Percentiles rank a stretch among this genome's conserved stretches.
These are phyloP conservation scores for Heliconius nattereri DNA, from an alignment of 1,140 invertebrate genomes.

Conservation along the genomic window DNA sequence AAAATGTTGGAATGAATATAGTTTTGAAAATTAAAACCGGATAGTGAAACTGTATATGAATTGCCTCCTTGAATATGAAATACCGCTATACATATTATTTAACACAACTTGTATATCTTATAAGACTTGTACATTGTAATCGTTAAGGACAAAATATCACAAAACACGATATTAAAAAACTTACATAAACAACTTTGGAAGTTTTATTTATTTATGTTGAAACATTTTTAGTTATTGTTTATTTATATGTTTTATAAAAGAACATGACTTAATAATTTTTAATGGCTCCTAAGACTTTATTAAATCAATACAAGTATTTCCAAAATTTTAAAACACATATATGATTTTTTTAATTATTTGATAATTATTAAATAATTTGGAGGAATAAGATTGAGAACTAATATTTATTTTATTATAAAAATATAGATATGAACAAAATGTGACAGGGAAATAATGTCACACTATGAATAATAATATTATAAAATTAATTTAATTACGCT, in stretches of 20 bases:
- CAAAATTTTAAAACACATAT: too few species aligned
- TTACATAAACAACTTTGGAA: constrained; percentile 53
- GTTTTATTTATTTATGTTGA: constrained; percentile 37
- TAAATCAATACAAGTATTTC: too few species aligned
- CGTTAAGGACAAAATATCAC: constrained; percentile 68
- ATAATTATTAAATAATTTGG: too few species aligned
- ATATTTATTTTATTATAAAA: too few species aligned
- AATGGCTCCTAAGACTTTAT: too few species aligned
- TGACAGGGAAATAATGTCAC: too few species aligned
- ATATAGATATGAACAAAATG: too few species aligned
- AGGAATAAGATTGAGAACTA: too few species aligned
- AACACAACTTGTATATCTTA: constrained; percentile 63
- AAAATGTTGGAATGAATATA: constrained; percentile 49
- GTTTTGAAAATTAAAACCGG: constrained; percentile 50
- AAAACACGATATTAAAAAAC: constrained; percentile 68
- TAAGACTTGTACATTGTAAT: constrained; percentile 75
- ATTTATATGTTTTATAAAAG: neutral
- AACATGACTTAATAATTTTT: too few species aligned
- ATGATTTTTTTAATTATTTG: too few species aligned
- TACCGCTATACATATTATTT: constrained; percentile 71
- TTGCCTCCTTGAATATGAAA: constrained; percentile 63
- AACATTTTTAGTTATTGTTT: neutral
- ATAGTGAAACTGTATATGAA: constrained; percentile 54
- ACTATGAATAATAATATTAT: too few species aligned
- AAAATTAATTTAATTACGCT: too few species aligned